Base-by-base conservation (phyloP, 2,888 invertebrate species). In the Pyralis farinalis region DNA sequence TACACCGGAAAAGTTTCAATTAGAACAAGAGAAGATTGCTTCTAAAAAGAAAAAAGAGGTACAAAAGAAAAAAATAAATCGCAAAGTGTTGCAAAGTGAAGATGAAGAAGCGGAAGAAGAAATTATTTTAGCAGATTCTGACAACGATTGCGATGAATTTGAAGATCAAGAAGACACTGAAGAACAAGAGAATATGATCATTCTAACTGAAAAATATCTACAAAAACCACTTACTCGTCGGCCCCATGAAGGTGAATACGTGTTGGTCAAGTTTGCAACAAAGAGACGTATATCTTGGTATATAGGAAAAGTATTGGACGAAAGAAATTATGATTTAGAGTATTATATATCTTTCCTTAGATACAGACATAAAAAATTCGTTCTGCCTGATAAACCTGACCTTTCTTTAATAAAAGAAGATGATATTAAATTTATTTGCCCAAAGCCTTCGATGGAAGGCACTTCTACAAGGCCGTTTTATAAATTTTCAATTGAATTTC, bases 161-260 rank as follows among this genome's bases (percentile, higher is more conserved):
- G 37, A 37, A 3, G 34, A 37, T 30, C 8, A 30, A 34, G 30
- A 38, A 16, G 39, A 43, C 27, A n/a, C n/a, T n/a, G n/a, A n/a
- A n/a, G n/a, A n/a, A n/a, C n/a, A n/a, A n/a, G n/a, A n/a, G n/a
- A 12, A 31, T 34, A 31, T 7, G 34, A 38, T n/a, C 7, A 6
- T 35, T 31, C 7, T 39, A 31, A 43, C 43, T 12, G 38, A 43
- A 27, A 21, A 34, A 31, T 30, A 31, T 11, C 10, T 38, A 34
- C 16, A 28, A 28, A 42, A 42, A 11, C 37, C 42, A 7, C 34
- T 37, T 22, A 29, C 30, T 16, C 27, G 30, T 43, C 30, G 16
- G 30, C 37, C 42, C n/a, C 20, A 38, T 8, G 42, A 43, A 43
- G 38, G 38, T 22, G 37, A 43, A 38, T 43, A 42, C 34, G 46